Base-by-base conservation (phyloP, 2,113 vertebrate genomes). In the Pholis gunnellus region DNA sequence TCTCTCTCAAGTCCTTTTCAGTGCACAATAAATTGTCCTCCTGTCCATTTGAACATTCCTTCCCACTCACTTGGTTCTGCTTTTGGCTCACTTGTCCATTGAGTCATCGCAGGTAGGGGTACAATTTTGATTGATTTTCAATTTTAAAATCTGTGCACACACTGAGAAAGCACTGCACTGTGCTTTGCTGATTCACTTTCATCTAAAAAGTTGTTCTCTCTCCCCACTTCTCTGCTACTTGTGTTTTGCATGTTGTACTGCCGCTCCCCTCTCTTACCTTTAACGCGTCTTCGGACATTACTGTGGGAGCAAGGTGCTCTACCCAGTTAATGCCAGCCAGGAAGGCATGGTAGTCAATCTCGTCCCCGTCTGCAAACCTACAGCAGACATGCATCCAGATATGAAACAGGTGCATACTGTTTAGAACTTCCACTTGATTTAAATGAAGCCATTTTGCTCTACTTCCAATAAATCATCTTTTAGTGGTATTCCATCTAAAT, bases 261-360 rank as follows among this genome's bases (percentile, higher is more conserved):
- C 11, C 0, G 0, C 36, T 60, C 3, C 38, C 56, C 25, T 68
- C n/a, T 73, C 57, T 73, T 70, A 93, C 91, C 87, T 86, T 89
- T 18, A 90, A 14, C 38, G 5, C n/a, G 84, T 91, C 90, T 15
- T 89, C 77, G 0, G 91, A 77, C 81, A 78, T 79, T 18, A 88
- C 88, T 10, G 77, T 83, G 10, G 92, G 82, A 42, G 94, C 56
- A 1, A 86, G 93, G 84, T 97, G 94, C 71, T 95, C 87, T 86
- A 94, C 88, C 97, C 97, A 98, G 94, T 99, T 96, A 78, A 98
- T 90, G 3, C 84, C 92, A 84, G 92, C 87, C 66, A 98, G 80
- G 84, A 98, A 93, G 13, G 94, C 94, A 0, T 93, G 31, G 69
- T 97, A 98, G 92, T 97, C 94, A 17, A 98, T 83, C 88, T 95